These are phyloP conservation scores for Capricornis sumatraensis DNA, from an alignment of 2,113 vertebrate genomes.

Conservation along the genomic window DNA sequence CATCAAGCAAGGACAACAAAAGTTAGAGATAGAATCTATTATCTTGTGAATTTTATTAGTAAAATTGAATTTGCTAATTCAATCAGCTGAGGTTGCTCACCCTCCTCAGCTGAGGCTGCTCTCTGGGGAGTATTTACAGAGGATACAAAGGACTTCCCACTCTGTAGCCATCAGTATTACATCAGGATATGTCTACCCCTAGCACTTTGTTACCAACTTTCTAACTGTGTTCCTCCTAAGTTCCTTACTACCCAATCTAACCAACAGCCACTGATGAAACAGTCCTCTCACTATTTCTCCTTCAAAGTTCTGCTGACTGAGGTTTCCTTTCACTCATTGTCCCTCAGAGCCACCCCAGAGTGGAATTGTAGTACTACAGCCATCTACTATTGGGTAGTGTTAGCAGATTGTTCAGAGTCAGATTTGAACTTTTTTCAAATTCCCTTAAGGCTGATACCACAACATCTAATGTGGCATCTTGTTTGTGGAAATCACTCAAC, in stretches of 20 bases:
- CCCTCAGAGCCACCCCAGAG: background rate
- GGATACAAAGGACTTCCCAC: background rate
- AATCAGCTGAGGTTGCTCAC: background rate
- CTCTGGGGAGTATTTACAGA: background rate
- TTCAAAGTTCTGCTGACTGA: background rate
- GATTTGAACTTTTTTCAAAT: background rate
- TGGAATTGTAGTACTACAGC: accelerated
- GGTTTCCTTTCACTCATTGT: background rate
- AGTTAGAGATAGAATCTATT: background rate
- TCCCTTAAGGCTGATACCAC: background rate
- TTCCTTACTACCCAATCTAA: background rate
- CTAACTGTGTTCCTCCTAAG: background rate
- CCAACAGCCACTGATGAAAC: background rate
- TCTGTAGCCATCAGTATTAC: background rate
- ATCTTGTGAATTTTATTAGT: background rate
- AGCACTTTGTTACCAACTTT: background rate
- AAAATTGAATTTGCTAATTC: background rate
- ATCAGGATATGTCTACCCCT: background rate
- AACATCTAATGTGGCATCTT: background rate
- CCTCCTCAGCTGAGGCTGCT: background rate
- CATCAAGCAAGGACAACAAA: background rate
- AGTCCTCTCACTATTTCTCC: background rate
- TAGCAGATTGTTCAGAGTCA: background rate
- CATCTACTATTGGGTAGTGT: background rate
- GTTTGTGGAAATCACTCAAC: background rate